Evolutionary conservation across 2,888 invertebrate species (phyloP), one percentile per base, ranked within the genome.

Genomic region (Horisme vitalbata): DNA sequence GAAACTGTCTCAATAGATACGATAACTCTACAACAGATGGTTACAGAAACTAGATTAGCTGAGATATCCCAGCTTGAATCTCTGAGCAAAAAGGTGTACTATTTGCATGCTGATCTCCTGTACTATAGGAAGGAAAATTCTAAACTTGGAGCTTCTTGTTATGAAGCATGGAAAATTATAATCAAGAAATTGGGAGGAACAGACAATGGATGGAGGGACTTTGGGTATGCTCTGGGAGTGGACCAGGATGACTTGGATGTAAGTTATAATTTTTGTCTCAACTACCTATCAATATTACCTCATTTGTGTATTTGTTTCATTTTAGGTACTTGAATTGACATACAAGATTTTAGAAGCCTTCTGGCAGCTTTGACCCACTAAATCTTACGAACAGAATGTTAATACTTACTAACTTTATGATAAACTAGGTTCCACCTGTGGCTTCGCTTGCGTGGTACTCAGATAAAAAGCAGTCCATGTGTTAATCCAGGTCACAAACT

Each of bases 1-100:
- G 87, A 87, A 45, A 83, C 78, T 3, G 53, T 83, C 31, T 88
- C 85, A 62, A 65, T 88, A 43, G 80, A 85, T 49, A 88, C 88
- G 18, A 64, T 84, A 50, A 69, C 75, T 28, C 68, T 88, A 20
- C 83, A 87, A 60, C 72, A 81, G 51, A 63, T 69, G 41, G 63
- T 85, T 15, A 34, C 12, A 55, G 76, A 82, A 28, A 83, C 87
- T 56, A 75, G 85, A 55, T 60, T 61, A 7, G 71, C 51, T 47
- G 89, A 88, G 66, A 73, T 86, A 61, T 62, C 72, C 0, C 74
- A 79, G 59, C 62, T 88, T 41, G 65, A 78, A 53, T 61, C 62
- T 6, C 61, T 89, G n/a, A 76, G 79, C 56, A 76, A 80, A 59
- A 87, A 83, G 76, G 85, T 85, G 14, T 68, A 68, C 52, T 76